These are phyloP conservation scores for Mellivora capensis DNA, from an alignment of 2,113 vertebrate species.

Conservation along the genomic window DNA sequence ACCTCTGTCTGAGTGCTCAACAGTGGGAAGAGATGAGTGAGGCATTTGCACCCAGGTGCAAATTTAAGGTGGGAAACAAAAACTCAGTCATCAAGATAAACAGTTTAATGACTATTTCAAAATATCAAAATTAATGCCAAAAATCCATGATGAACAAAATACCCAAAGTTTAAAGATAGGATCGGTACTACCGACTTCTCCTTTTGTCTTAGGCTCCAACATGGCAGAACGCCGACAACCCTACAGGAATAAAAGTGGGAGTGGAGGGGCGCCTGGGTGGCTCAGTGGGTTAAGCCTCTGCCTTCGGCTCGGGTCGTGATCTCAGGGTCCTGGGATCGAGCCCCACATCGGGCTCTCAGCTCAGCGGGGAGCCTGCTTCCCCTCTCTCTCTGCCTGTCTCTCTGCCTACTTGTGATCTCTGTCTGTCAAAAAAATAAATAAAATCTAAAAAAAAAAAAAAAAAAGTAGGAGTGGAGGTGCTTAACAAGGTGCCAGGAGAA, in stretches of 20 bases:
- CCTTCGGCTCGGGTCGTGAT: too few relatives aligned
- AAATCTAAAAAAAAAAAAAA: too few relatives aligned
- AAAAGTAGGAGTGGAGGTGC: accelerated
- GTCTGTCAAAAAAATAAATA: too few relatives aligned
- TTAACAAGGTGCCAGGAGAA: too few relatives aligned
- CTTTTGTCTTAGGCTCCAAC: neutral
- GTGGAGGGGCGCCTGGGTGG: too few relatives aligned
- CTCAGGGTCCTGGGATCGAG: too few relatives aligned
- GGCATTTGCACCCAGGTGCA: too few relatives aligned
- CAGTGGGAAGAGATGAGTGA: neutral
- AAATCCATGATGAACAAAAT: neutral
- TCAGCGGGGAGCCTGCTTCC: too few relatives aligned
- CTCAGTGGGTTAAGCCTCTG: too few relatives aligned
- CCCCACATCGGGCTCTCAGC: too few relatives aligned
- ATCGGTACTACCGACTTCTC: neutral
- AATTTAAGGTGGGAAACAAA: neutral
- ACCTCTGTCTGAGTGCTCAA: neutral
- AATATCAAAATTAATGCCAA: neutral
- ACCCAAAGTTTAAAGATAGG: neutral
- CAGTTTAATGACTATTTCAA: neutral
- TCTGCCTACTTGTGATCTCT: too few relatives aligned
- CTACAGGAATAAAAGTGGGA: neutral
- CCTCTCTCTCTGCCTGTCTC: too few relatives aligned
- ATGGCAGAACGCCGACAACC: neutral
- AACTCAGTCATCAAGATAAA: neutral